Evolutionary conservation across 2,797 vertebrate genomes (phyloP).

Genomic region (Cuculus canorus): DNA sequence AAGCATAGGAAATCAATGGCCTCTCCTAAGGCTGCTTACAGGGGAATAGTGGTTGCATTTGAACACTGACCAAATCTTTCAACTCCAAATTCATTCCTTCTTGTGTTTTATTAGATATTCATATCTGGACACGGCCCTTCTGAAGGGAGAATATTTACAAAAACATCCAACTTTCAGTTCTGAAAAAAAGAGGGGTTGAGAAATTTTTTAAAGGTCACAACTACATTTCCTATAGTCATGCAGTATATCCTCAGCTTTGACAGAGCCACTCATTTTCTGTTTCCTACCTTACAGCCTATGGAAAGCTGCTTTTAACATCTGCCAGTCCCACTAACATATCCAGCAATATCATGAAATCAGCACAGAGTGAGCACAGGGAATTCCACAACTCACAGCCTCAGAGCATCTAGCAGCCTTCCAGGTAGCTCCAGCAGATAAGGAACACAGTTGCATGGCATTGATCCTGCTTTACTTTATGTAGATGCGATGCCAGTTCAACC

Average conservation of each 20-base stretch:
- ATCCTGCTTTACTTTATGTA: not conserved
- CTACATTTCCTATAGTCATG: not conserved
- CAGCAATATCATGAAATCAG: not conserved
- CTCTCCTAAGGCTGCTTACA: not conserved
- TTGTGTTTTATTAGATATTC: not conserved
- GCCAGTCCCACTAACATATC: not conserved
- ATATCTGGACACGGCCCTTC: too few relatives aligned
- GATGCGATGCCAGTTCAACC: not conserved
- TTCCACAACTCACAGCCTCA: not conserved
- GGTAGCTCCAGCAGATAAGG: not conserved
- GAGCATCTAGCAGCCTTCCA: not conserved
- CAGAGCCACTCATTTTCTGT: not conserved
- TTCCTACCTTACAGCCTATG: not conserved
- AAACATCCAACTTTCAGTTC: not conserved
- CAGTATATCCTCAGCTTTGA: not conserved
- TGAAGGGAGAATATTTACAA: not conserved
- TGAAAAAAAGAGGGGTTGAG: not conserved
- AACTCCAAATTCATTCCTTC: not conserved
- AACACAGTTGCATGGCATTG: fast-evolving
- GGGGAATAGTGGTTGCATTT: not conserved
- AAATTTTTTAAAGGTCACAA: not conserved
- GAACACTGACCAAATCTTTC: not conserved
- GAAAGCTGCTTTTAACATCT: not conserved
- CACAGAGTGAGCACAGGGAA: not conserved
- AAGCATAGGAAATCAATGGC: not conserved